A percentile compares a stretch with the other conserved stretches of the same genome.
phyloP scores from a whole-genome alignment of 1,140 invertebrate genomes.

The Drosophila rhopaloa region DNA sequence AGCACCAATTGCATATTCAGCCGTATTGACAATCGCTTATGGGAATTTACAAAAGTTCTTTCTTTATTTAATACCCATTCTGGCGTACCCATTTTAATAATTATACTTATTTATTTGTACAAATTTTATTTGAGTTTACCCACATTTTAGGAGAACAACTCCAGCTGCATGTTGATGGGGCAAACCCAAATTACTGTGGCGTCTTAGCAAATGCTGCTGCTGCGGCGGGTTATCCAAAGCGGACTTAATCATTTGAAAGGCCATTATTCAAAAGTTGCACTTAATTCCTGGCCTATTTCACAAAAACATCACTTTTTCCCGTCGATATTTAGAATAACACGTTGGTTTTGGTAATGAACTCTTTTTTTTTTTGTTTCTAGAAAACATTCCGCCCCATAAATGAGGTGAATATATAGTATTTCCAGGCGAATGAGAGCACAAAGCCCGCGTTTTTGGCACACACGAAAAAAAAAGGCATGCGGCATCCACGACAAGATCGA shows the following conservation, averaged over 20 bases:
- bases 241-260: constrained; percentile 72
- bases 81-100: too few species aligned
- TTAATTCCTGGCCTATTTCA: not conserved
- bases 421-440: not conserved
- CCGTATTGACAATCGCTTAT: too few species aligned
- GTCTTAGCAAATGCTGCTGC: constrained; percentile 32
- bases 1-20: too few species aligned
- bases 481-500: constrained; percentile 81
- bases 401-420: constrained; percentile 1
- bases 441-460: constrained; percentile 32
- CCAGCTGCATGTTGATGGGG: constrained; percentile 57
- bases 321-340: not conserved
- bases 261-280: constrained; percentile 35
- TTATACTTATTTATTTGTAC: not conserved
- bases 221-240: constrained; percentile 54
- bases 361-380: not conserved
- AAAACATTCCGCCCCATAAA: not conserved
- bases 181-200: constrained; percentile 38
- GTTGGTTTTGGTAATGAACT: not conserved
- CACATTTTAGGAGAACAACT: constrained; percentile 77
- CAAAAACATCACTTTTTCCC: constrained; percentile 1
- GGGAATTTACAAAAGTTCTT: too few species aligned
- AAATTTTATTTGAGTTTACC: constrained; percentile 26
- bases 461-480: constrained; percentile 53
- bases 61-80: not conserved